Conservation (phyloP, 2,797 vertebrate species). For the Nyctalus aviator region DNA sequence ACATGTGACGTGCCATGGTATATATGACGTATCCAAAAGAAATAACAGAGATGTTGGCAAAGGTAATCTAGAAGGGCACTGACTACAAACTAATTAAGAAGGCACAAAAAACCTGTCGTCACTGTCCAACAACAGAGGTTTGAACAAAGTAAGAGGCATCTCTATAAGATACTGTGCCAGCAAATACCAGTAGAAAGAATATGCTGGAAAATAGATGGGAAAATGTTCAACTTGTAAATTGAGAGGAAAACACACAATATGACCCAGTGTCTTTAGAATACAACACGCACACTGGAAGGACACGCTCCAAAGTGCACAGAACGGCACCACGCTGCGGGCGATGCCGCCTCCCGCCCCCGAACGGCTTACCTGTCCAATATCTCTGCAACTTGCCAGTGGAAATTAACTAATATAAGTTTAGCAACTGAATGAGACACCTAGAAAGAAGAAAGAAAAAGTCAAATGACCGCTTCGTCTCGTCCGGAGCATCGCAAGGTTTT, state of each 20-base stretch:
- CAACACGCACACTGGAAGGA: background rate
- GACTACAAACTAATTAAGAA: slow-evolving; percentile 30
- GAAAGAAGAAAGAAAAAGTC: slow-evolving; percentile 72
- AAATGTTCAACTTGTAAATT: background rate
- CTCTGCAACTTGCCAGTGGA: slow-evolving; percentile 98
- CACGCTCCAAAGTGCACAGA: background rate
- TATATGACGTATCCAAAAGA: background rate
- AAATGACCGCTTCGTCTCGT: slow-evolving; percentile 6
- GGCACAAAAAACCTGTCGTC: background rate
- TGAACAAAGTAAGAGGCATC: background rate
- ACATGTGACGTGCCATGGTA: background rate
- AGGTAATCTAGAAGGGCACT: background rate
- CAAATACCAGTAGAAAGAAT: background rate
- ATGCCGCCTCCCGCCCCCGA: background rate
- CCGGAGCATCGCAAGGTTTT: slow-evolving; percentile 20
- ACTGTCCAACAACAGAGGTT: background rate
- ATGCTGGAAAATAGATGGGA: background rate
- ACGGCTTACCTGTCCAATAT: slow-evolving; percentile 96
- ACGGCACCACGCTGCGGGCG: background rate
- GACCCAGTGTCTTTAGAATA: background rate
- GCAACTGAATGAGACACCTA: slow-evolving; percentile 97
- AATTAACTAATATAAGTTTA: slow-evolving; percentile 99
- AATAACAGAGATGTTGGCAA: background rate
- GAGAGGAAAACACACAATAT: background rate
- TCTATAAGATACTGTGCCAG: background rate